These are phyloP conservation scores for Drosophila athabasca DNA, from an alignment of 1,140 invertebrate species.

Conservation along the genomic window DNA sequence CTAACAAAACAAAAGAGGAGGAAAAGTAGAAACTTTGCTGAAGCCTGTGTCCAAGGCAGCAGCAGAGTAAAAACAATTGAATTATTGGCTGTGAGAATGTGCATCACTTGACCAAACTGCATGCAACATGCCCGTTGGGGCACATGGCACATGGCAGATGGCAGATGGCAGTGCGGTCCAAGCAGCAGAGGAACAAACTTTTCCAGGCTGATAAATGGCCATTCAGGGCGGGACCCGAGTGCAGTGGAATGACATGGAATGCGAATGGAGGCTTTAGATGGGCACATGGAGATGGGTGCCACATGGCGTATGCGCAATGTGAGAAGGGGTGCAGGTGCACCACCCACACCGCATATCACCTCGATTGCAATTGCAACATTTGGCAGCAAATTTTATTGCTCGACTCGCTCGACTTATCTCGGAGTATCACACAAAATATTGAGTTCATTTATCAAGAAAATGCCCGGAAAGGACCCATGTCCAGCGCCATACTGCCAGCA, in stretches of 20 bases:
- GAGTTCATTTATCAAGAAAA: constrained; percentile 57
- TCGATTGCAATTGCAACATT: constrained; percentile 51
- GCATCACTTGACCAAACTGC: constrained; percentile 33
- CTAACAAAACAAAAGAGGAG: background rate
- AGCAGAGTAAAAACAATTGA: constrained; percentile 34
- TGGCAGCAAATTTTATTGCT: constrained; percentile 54
- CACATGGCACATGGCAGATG: background rate
- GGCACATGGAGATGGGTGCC: background rate
- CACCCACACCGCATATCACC: background rate
- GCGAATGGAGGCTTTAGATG: background rate
- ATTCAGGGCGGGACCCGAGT: constrained; percentile 25
- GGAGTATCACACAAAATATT: constrained; percentile 38
- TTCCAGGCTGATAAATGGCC: constrained; percentile 53
- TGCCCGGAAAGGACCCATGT: constrained; percentile 2
- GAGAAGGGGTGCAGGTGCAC: background rate
- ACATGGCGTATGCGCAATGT: constrained; percentile 59
- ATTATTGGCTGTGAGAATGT: constrained; percentile 39
- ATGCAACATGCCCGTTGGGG: background rate
- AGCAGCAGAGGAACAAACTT: constrained; percentile 14
- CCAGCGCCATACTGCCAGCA: constrained; percentile 29
- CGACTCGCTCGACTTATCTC: constrained; percentile 8
- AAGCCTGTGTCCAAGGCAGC: background rate
- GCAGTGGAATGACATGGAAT: background rate
- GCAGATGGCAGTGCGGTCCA: no score
- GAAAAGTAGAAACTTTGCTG: background rate